Base-by-base conservation (phyloP, 2,797 vertebrate species). In the Syngnathus acus region DNA sequence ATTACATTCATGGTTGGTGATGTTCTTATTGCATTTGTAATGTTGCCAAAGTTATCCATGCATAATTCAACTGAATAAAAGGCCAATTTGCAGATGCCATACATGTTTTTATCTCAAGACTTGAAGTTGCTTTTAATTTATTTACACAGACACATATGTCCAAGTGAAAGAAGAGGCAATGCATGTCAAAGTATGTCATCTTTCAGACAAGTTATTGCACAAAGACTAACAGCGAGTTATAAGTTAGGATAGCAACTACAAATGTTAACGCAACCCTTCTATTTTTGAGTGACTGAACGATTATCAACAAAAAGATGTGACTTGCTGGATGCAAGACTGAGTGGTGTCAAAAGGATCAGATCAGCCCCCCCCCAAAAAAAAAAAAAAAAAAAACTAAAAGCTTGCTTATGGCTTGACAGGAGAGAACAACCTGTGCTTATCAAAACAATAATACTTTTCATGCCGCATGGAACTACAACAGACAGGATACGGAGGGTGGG, bases 291-390 rank as follows among this genome's bases (percentile, higher is more conserved):
- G 6, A 32, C 11, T 37, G 54, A 16, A 32, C 13, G 6, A 37
- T 57, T 57, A 26, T 32, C 14, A 62, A 43, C n/a, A 62, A 43
- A 6, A 59, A 59, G 17, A 7, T 47, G 50, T 21, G 7, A 50
- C 48, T 50, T n/a, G 8, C 54, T 14, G 11, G 48, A n/a, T 67
- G 64, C 21, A 65, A 26, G 51, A 40, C 54, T 62, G 66, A 67
- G 58, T 11, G 19, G 53, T 61, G 39, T 76, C 67, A 67, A 23
- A 51, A 62, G 60, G 68, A 68, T 57, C 70, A 71, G 32, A 32
- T 32, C 32, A 62, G 60, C 53, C 47, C 64, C 62, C 62, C 3
- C 6, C 76, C 76, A 78, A 26, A 55, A 77, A 23, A 54, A 21
- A 23, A 2, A 26, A 26, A 37, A 13, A 9, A 6, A 65, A 74